Evolutionary conservation across 2,797 vertebrate species (phyloP).

Genomic region (Rhinatrema bivittatum): DNA sequence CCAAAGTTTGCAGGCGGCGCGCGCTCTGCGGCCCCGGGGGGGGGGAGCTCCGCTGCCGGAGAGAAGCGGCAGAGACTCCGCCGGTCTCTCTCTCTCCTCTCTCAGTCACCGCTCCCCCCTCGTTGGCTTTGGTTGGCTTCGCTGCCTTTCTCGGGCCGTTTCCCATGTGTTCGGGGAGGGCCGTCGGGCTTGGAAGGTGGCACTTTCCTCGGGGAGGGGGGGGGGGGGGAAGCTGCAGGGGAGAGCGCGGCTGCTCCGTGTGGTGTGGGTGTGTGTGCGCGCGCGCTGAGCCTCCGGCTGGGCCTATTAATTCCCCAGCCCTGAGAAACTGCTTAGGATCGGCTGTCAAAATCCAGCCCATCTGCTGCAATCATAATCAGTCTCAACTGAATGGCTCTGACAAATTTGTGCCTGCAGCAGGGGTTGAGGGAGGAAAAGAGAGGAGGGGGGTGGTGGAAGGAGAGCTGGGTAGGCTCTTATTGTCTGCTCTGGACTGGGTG

Average conservation of each 20-base stretch:
- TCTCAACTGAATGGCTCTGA: constrained; percentile 73
- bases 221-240: constrained; percentile 32
- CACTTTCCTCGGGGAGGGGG: constrained; percentile 54
- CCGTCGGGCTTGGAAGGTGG: constrained; percentile 48
- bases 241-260: constrained; percentile 26
- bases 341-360: constrained; percentile 65
- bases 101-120: constrained; percentile 11
- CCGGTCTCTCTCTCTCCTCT: no score
- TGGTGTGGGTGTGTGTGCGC: no score
- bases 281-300: constrained; percentile 34
- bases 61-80: no score
- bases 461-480: constrained; percentile 36
- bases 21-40: no score
- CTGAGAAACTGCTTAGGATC: constrained; percentile 45
- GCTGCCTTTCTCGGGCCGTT: constrained; percentile 44
- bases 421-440: constrained; percentile 25
- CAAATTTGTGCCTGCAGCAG: constrained; percentile 53
- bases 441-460: neutral
- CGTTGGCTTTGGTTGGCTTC: neutral
- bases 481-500: constrained; percentile 59
- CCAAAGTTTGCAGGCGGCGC: constrained; percentile 63
- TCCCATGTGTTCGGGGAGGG: constrained; percentile 51
- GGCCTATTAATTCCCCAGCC: constrained; percentile 36
- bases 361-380: constrained; percentile 80
- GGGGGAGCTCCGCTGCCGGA: no score